A percentile compares a stretch with the other conserved stretches of the same genome.
phyloP scores from a whole-genome alignment of 2,888 invertebrate genomes.

The Hypercompe scribonia region DNA sequence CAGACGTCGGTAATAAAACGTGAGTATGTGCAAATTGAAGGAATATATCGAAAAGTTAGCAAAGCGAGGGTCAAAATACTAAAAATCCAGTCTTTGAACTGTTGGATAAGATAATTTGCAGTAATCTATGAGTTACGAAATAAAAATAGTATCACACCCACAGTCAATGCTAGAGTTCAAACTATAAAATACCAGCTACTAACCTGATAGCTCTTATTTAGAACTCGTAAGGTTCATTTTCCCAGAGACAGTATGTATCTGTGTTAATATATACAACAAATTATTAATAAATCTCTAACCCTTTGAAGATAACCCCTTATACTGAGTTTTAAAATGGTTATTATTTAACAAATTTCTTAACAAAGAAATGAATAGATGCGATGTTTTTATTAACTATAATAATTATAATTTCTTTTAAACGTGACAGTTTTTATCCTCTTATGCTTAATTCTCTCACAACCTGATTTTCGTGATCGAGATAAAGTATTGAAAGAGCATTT shows the following conservation, averaged over 20 bases:
- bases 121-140: conserved; percentile 14
- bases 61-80: not conserved
- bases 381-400: not conserved
- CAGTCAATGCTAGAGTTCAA: conserved; percentile 41
- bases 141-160: conserved; percentile 27
- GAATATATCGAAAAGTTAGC: not conserved
- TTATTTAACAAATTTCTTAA: conserved; percentile 27
- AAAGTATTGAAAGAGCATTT: too few species aligned
- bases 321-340: not conserved
- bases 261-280: not conserved
- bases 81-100: not conserved
- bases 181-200: conserved; percentile 16
- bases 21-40: not conserved
- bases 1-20: not conserved
- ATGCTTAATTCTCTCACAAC: too few species aligned
- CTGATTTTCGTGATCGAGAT: too few species aligned
- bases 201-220: not conserved
- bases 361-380: conserved; percentile 23
- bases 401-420: not conserved
- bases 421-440: too few species aligned
- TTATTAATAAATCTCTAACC: conserved; percentile 16
- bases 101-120: conserved; percentile 22
- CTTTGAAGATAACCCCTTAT: conserved; percentile 39
- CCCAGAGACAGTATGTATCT: not conserved
- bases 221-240: not conserved